phyloP scores from a whole-genome alignment of 64 coral and sea anemone species.

The Pocillopora damicornis region DNA sequence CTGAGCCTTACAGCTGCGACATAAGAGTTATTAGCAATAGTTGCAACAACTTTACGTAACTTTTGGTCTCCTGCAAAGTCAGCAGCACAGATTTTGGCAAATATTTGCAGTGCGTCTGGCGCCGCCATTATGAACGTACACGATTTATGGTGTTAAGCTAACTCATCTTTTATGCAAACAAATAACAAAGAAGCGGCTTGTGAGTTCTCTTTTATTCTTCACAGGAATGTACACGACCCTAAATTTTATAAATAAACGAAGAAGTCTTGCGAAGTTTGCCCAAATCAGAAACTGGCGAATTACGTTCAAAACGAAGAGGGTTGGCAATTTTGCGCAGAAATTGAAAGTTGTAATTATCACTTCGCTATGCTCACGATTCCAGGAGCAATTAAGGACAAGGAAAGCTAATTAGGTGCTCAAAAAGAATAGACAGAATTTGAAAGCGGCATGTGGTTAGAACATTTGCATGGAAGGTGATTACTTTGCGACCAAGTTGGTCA shows the following conservation, averaged over 20 bases:
- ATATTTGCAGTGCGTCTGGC: constrained; percentile 38
- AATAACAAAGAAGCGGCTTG: constrained; percentile 55
- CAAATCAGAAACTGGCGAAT: not conserved
- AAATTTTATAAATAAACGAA: not conserved
- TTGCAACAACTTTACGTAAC: not conserved
- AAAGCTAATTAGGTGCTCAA: constrained; percentile 41
- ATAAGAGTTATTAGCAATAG: not conserved
- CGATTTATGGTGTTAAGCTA: constrained; percentile 34
- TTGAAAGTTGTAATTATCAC: constrained; percentile 36
- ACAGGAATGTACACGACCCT: constrained; percentile 13
- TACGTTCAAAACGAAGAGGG: not conserved
- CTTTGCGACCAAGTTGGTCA: not conserved
- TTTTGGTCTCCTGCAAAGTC: not conserved
- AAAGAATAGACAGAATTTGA: constrained; percentile 27
- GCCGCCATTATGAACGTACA: constrained; percentile 36
- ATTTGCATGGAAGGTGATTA: constrained; percentile 20
- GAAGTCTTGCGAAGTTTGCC: not conserved
- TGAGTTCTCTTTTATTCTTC: constrained; percentile 21
- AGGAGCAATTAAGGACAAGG: constrained; percentile 35
- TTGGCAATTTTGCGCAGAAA: not conserved
- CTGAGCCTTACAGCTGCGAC: not conserved
- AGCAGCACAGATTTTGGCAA: not conserved
- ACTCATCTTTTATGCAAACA: constrained; percentile 77
- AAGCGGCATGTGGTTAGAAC: constrained; percentile 12
- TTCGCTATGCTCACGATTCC: constrained; percentile 13